These are phyloP conservation scores for Phyto melanocephala DNA, from an alignment of 2,888 invertebrate species.

Conservation along the genomic window DNA sequence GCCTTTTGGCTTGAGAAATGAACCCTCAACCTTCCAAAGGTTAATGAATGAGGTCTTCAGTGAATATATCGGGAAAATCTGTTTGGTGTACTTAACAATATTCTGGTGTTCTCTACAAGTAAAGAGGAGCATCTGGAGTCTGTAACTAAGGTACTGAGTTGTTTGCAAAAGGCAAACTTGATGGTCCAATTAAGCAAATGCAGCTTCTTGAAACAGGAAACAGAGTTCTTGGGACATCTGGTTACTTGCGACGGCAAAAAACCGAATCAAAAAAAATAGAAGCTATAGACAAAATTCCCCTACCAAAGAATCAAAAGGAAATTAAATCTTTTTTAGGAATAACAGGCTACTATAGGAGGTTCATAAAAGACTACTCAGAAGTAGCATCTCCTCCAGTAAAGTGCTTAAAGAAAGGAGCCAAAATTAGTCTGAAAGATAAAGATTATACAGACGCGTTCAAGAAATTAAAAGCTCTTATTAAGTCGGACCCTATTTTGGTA, in stretches of 20 bases:
- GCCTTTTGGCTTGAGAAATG: slow-evolving; percentile 21
- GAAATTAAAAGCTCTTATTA: slow-evolving; percentile 1
- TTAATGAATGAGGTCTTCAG: background rate
- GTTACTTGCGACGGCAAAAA: background rate
- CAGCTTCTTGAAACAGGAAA: background rate
- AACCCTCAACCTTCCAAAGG: background rate
- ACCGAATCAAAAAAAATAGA: background rate
- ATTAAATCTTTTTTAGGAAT: background rate
- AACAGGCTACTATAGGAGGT: background rate
- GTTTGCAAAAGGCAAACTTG: background rate
- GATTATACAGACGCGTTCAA: background rate
- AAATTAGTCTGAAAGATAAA: background rate
- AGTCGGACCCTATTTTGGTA: background rate
- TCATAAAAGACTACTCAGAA: background rate
- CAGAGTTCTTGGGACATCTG: background rate
- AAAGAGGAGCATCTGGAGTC: background rate
- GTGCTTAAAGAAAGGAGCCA: background rate
- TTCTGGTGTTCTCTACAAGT: slow-evolving; percentile 13
- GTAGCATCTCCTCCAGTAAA: background rate
- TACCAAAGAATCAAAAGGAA: background rate
- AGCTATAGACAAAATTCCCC: background rate
- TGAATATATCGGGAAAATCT: slow-evolving; percentile 12
- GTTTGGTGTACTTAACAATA: slow-evolving; percentile 23
- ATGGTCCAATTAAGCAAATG: background rate
- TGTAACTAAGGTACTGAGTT: background rate